Evolutionary conservation across 2,797 vertebrate species (phyloP), one percentile per base, ranked within the genome.

Genomic region (Gadopsis marmoratus): DNA sequence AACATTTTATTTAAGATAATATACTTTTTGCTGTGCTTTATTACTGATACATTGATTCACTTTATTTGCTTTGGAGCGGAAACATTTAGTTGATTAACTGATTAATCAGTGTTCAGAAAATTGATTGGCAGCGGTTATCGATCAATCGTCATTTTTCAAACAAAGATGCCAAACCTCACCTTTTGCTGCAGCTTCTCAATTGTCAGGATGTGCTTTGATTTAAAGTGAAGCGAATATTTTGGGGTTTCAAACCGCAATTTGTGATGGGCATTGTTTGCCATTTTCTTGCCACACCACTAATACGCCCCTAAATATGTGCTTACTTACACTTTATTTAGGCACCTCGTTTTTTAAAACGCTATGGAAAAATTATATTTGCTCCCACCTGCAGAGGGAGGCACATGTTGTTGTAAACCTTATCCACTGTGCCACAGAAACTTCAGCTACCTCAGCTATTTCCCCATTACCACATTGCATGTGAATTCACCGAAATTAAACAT

Each of bases 321-420:
- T 47, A 23, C 12, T 37, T 29, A 7, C 12, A 51, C 43, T 72
- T 66, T 21, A 62, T 62, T 55, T 8, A 10, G 31, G 4, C 0
- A 2, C 3, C 12, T 50, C 2, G 60, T 56, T 26, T 68, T 33
- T 1, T 35, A 14, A 83, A 67, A 21, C 5, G 6, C 17, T 3
- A 3, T n/a, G 3, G 31, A 56, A 16, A 61, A 26, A 54, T 7
- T 41, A 19, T 16, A 11, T 1, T 51, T 29, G 39, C 37, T 75
- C 26, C 83, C 66, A 43, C 93, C 95, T 88, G 80, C 79, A 94
- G 93, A 93, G 91, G 94, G 94, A 89, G 94, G 80, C 91, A 91
- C 67, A 33, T 29, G 51, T 23, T 35, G 4, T 16, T 73, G 56
- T 56, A 65, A 75, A 69, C 0, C 4, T 53, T 23, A 0, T 4